Evolutionary conservation across 1,140 invertebrate species (phyloP), one percentile per base, ranked within the genome.

Genomic region (Zaprionus africanus): DNA sequence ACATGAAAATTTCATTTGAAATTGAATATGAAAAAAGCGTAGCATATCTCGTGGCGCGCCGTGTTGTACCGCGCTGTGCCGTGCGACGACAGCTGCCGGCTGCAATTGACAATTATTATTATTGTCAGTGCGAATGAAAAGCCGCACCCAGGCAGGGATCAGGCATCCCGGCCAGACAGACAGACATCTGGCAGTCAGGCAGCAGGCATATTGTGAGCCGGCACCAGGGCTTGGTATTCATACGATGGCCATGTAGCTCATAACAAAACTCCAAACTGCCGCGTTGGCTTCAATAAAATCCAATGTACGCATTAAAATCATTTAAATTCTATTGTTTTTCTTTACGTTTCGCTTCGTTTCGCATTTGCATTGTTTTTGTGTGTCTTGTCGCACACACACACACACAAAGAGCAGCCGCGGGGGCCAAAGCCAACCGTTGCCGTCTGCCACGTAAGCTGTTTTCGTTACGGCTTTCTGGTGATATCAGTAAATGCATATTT

Each of bases 31-130:
- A 78, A 87, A 88, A 78, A 77, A 82, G 63, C 71, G 65, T 51
- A 57, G 17, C 15, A 51, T 24, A 49, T 12, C 19, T 12, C 46
- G 17, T 24, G 22, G 26, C 63, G 51, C 31, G 12, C 5, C 22
- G 7, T 12, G 54, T 5, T 56, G 51, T 65, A 34, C 19, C 19
- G 46, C 46, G 3, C 5, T 3, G 4, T n/a, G 5, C 15, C 26
- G 24, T 56, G 53, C 24, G 78, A 46, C 73, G 83, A 75, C 83
- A 86, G 78, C 85, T 88, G 84, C 85, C 19, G 46, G 4, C 46
- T 88, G 84, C 84, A 90, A 88, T 90, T 88, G 84, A 88, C 84
- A 88, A 88, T 88, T 88, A 88, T 88, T 88, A 88, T 88, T 88
- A 88, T 88, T 88, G 84, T 88, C 85, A 85, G 78, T 84, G 85